Conservation (phyloP, 2,797 vertebrate species). For the Oryzias sinensis region DNA sequence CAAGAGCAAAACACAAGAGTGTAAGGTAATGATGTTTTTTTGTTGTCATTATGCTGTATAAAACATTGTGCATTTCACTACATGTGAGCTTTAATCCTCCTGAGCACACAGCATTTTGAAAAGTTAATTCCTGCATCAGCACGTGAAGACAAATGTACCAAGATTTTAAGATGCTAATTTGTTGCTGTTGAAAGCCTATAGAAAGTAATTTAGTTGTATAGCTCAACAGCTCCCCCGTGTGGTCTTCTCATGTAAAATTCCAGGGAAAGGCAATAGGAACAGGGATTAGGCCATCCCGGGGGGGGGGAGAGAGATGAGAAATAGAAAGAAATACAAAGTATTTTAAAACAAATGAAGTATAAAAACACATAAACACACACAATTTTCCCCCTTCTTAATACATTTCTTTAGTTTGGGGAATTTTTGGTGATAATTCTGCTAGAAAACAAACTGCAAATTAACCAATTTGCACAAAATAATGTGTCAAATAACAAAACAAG, state of each 20-base stretch:
- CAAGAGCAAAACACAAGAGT: background rate
- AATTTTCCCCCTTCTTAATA: no score
- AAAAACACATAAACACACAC: no score
- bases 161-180: slow-evolving; percentile 17
- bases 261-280: background rate
- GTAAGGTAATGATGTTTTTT: slow-evolving; percentile 4
- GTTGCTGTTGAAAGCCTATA: background rate
- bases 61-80: slow-evolving; percentile 31
- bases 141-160: slow-evolving; percentile 21
- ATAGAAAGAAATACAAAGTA: no score
- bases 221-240: slow-evolving; percentile 47
- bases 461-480: no score
- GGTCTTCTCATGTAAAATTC: slow-evolving; percentile 9
- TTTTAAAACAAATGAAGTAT: no score
- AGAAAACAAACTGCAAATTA: no score
- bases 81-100: slow-evolving; percentile 11
- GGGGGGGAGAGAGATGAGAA: no score
- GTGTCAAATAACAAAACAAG: no score
- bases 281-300: no score
- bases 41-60: background rate
- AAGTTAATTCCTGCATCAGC: slow-evolving; percentile 31
- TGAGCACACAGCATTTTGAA: slow-evolving; percentile 27
- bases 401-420: no score
- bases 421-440: no score
- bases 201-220: background rate